Conservation (phyloP, 2,113 vertebrate species). For the Ammodramus savannarum region DNA sequence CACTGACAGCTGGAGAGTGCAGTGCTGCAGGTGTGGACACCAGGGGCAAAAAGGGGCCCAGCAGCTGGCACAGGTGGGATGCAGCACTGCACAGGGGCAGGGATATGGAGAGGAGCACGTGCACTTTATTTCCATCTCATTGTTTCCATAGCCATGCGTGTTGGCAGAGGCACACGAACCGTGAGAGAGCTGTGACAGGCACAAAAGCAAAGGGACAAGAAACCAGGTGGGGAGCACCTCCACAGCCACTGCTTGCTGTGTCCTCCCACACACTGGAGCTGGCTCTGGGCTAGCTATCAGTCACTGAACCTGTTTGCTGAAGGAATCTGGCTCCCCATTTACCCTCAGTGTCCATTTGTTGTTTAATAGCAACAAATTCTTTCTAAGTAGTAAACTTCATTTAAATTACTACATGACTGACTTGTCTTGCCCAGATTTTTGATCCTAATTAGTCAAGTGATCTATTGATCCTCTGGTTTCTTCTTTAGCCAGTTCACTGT, state of each 20-base stretch:
- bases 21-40: neutral
- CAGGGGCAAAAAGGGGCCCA: neutral
- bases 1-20: neutral
- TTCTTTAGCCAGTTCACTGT: neutral
- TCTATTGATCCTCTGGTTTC: neutral
- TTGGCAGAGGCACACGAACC: neutral
- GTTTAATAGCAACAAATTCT: neutral
- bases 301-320: neutral
- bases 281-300: neutral
- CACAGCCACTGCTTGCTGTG: neutral
- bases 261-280: neutral
- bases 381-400: neutral
- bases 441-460: neutral
- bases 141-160: neutral
- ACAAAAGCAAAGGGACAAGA: neutral
- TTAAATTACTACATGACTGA: neutral
- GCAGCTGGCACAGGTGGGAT: rapidly evolving
- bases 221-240: neutral
- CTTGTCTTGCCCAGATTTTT: neutral
- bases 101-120: rapidly evolving
- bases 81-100: neutral
- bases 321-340: neutral
- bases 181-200: neutral
- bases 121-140: neutral
- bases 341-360: neutral